Evolutionary conservation across 2,113 vertebrate genomes (phyloP), one percentile per base, ranked within the genome.

Genomic region (Callopanchax toddi): DNA sequence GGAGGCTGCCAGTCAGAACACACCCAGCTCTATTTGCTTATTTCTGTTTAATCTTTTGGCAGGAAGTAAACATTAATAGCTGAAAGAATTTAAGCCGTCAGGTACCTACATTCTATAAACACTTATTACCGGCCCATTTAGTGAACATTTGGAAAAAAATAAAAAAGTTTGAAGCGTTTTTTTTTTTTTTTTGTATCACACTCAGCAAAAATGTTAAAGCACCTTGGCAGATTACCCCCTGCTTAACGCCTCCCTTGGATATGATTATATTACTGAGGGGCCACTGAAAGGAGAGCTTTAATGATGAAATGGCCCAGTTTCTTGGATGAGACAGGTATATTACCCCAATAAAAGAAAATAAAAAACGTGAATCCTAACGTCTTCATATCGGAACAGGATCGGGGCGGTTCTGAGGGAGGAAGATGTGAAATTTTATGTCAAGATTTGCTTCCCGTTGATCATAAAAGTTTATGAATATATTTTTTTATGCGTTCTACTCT

Each of bases 31-130:
- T 46, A 39, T 71, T 75, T 73, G 50, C 73, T 55, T 76, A 23
- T 75, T 72, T 77, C 29, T 71, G 66, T 66, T 43, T 74, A 67
- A 77, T 85, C 74, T 67, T 67, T 61, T 65, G 44, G 49, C 55
- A 74, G 78, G 55, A 79, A 81, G 81, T 84, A 86, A 85, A 85
- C 73, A 75, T 78, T 74, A 37, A 45, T 5, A 40, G 53, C 44
- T 21, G 7, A 11, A 39, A 32, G 21, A 32, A 26, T 54, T 67
- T 79, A 79, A 83, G 73, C 71, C 18, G 79, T 76, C 63, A 54
- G 25, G 21, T 57, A 51, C 44, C 25, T 66, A 49, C 51, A 39
- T 43, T n/a, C 68, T 34, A 60, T 49, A 54, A 69, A 74, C 51
- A 23, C 60, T 55, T 58, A 83, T 61, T 75, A 53, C 39, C 36